Base-by-base conservation (phyloP, 2,888 invertebrate genomes). In the Homarus gammarus region DNA sequence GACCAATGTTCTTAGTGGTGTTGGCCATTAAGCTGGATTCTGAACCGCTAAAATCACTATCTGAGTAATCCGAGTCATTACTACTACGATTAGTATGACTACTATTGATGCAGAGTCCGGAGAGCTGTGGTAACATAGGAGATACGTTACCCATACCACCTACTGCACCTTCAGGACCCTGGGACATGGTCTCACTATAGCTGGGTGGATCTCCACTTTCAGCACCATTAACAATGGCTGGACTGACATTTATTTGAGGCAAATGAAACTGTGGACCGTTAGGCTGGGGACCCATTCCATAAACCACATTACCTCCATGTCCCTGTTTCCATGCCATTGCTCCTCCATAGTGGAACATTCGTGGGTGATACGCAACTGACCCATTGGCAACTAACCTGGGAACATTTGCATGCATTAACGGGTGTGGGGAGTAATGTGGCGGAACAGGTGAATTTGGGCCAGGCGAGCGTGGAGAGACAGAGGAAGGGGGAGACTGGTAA, bases 161-260 rank as follows among this genome's bases (percentile, higher is more conserved):
- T 33, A n/a, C 44, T 12, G 75, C 61, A 40, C 81, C 81, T 2
- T 33, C 68, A 49, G 86, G 86, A 2, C 18, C 49, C 70, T 77
- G 77, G 22, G 64, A 78, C 36, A 79, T 86, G 70, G 86, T 79
- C 18, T 86, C 86, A 78, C 86, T 86, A 31, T 86, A 86, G 79
- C 79, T 86, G 18, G 86, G 86, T 36, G 86, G 86, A 56, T 86
- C 79, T 64, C 64, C 27, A 27, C 64, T 64, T 22, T 56, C 56
- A 56, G 3, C 22, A n/a, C 73, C 40, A 15, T 38, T 40, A 36
- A 22, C 15, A 2, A 40, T 38, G 36, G 40, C 64, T n/a, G 70
- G 78, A 49, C 75, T 31, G 18, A 86, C 36, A 27, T 68, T 68
- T 44, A 75, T 75, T 1, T 83, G 83, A 33, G 83, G 83, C 12